Evolutionary conservation across 2,888 invertebrate species (phyloP).

Genomic region (Trisateles emortualis): DNA sequence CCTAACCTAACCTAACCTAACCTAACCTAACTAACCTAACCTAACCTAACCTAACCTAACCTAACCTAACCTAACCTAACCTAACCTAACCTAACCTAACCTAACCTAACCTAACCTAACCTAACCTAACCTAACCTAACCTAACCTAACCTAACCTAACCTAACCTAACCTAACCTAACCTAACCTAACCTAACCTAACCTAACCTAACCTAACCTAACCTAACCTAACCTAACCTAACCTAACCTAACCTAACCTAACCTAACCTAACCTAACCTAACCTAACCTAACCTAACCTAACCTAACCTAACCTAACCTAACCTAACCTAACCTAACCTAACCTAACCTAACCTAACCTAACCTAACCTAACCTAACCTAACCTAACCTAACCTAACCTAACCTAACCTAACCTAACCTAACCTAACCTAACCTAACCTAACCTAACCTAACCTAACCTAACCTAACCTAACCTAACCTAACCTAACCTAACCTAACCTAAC

Average conservation of each 20-base stretch:
- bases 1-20: conserved; percentile 24
- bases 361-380: conserved; percentile 39
- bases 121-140: conserved; percentile 22
- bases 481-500: conserved; percentile 38
- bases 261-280: conserved; percentile 31
- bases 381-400: conserved; percentile 27
- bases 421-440: conserved; percentile 24
- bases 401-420: conserved; percentile 30
- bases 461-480: conserved; percentile 19
- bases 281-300: conserved; percentile 30
- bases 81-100: conserved; percentile 19
- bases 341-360: conserved; percentile 39
- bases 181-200: conserved; percentile 27
- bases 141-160: conserved; percentile 24
- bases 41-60: conserved; percentile 18
- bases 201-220: conserved; percentile 29
- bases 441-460: conserved; percentile 26
- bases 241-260: conserved; percentile 33
- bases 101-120: conserved; percentile 16
- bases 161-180: conserved; percentile 24
- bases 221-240: conserved; percentile 28
- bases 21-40: conserved; percentile 14
- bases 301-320: conserved; percentile 30
- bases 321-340: conserved; percentile 30
- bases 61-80: conserved; percentile 22